Percentiles rank a stretch among this genome's conserved stretches.
Conservation (phyloP, 2,888 invertebrate genomes). For the Erebia aethiops region DNA sequence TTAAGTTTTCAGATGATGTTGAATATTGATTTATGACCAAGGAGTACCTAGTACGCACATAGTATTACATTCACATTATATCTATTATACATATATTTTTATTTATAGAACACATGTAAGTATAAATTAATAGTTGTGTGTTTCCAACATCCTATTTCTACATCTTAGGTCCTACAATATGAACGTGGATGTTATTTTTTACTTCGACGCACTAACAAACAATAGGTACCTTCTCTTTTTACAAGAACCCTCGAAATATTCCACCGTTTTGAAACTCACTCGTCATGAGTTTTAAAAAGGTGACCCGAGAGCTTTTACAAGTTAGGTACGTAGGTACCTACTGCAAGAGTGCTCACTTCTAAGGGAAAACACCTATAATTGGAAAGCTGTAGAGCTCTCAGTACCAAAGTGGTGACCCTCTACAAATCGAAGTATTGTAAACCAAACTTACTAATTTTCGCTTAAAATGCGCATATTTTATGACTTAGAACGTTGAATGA, state of each 20-base stretch:
- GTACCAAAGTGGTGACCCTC: constrained; percentile 67
- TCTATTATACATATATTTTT: too few relatives aligned
- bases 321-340: constrained; percentile 37
- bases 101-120: too few relatives aligned
- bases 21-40: not conserved
- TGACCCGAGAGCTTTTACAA: constrained; percentile 46
- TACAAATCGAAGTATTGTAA: constrained; percentile 56
- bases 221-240: not conserved
- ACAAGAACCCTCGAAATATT: constrained; percentile 7
- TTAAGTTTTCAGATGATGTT: not conserved
- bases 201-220: constrained; percentile 1
- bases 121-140: too few relatives aligned
- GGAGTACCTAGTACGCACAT: too few relatives aligned
- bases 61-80: too few relatives aligned
- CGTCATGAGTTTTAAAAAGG: constrained; percentile 33
- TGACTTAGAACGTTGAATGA: constrained; percentile 14
- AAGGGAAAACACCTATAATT: constrained; percentile 72
- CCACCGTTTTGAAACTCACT: constrained; percentile 19
- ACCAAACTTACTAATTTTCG: constrained; percentile 20
- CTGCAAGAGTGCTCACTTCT: constrained; percentile 56
- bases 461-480: constrained; percentile 24
- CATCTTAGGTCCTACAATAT: not conserved
- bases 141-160: too few relatives aligned
- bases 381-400: constrained; percentile 68
- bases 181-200: not conserved